Conservation (phyloP, 2,797 vertebrate species). For the Bradypus variegatus region DNA sequence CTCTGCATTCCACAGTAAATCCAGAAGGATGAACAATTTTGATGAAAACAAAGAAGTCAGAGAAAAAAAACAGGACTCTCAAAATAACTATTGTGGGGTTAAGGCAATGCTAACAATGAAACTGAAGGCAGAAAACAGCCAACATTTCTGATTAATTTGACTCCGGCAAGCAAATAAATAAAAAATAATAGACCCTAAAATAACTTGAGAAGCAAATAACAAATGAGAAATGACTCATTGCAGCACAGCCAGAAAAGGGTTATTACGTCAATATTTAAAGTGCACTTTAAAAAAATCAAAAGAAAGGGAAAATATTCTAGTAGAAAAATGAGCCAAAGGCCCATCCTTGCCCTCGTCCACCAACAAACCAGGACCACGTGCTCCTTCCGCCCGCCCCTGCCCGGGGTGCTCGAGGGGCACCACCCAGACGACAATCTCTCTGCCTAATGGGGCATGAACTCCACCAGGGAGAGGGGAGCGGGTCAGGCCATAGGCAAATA, state of each 20-base stretch:
- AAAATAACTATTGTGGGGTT: accelerated
- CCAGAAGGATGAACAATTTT: neutral
- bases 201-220: neutral
- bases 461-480: accelerated
- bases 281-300: too few relatives aligned
- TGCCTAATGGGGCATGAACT: accelerated
- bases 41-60: neutral
- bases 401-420: accelerated
- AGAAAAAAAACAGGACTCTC: too few relatives aligned
- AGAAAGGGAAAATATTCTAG: neutral
- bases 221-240: neutral
- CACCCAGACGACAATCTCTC: accelerated
- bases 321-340: too few relatives aligned
- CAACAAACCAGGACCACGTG: too few relatives aligned
- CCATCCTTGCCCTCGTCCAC: neutral
- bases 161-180: neutral
- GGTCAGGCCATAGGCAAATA: neutral
- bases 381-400: accelerated
- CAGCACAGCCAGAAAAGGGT: accelerated
- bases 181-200: neutral
- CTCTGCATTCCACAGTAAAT: too few relatives aligned
- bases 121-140: neutral
- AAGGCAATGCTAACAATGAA: too few relatives aligned
- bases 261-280: neutral
- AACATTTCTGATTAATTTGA: neutral